A percentile compares a stretch with the other conserved stretches of the same genome.
Conservation (phyloP, 92 coral and sea anemone genomes). For the Zoanthus gigantus region DNA sequence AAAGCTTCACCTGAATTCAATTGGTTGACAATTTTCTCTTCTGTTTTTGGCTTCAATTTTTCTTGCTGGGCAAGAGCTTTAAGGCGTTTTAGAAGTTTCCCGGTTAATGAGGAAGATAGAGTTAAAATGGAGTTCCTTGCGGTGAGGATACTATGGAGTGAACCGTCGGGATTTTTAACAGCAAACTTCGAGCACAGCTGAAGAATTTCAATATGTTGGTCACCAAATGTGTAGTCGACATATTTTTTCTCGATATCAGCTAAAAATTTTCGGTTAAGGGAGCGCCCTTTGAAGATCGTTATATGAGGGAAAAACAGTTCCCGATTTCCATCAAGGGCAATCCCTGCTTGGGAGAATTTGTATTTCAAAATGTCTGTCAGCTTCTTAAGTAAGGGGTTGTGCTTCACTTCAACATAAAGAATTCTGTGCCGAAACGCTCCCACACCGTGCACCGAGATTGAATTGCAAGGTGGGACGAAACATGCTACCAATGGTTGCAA, state of each 20-base stretch:
- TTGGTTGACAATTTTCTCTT: slow-evolving; percentile 39
- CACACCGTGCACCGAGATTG: slow-evolving; percentile 62
- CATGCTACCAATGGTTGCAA: slow-evolving; percentile 73
- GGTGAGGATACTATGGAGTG: slow-evolving; percentile 56
- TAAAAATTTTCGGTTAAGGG: slow-evolving; percentile 35
- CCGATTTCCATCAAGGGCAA: slow-evolving; percentile 72
- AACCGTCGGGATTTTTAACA: slow-evolving; percentile 68
- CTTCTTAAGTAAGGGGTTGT: slow-evolving; percentile 54
- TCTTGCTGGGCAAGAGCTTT: slow-evolving; percentile 46
- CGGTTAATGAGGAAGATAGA: slow-evolving; percentile 63
- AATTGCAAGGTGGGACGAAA: slow-evolving; percentile 58
- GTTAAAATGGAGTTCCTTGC: slow-evolving; percentile 70
- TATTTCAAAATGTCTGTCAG: slow-evolving; percentile 63
- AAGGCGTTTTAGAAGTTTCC: slow-evolving; percentile 56
- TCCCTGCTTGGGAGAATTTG: slow-evolving; percentile 71
- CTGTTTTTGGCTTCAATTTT: slow-evolving; percentile 32
- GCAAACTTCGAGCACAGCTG: slow-evolving; percentile 70
- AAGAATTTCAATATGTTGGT: slow-evolving; percentile 56
- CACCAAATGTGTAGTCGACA: slow-evolving; percentile 64
- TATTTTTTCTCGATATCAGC: slow-evolving; percentile 48
- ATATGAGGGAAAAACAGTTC: slow-evolving; percentile 76
- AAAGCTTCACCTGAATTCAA: slow-evolving; percentile 17
- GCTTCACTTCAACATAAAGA: slow-evolving; percentile 61
- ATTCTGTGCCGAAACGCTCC: slow-evolving; percentile 70
- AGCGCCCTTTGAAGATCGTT: slow-evolving; percentile 58